Conservation (phyloP, 1,140 invertebrate genomes). For the Paraescarpia echinospica region DNA sequence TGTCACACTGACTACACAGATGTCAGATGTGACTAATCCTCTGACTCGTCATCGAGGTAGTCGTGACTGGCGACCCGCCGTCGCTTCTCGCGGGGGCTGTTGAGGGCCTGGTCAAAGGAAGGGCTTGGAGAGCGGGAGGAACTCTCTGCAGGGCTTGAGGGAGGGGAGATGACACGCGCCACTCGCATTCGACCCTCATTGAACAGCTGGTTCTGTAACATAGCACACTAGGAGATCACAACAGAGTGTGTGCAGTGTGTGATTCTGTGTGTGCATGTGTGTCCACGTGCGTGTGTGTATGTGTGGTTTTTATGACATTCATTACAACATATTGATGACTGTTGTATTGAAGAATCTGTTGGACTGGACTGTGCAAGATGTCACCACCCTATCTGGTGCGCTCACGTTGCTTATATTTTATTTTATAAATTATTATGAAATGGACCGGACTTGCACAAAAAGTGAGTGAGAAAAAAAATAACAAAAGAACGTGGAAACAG, state of each 20-base stretch:
- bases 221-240: not conserved
- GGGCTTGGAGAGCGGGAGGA: not conserved
- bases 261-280: not conserved
- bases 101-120: not conserved
- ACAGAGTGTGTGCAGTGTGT: not conserved
- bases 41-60: not conserved
- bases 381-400: too few species aligned
- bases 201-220: conserved; percentile 29
- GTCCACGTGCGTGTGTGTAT: not conserved
- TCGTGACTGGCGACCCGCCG: not conserved
- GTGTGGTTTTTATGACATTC: not conserved
- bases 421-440: too few species aligned
- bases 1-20: not conserved
- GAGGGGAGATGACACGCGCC: conserved; percentile 30
- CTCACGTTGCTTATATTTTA: too few species aligned
- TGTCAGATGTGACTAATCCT: not conserved
- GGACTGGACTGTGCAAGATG: too few species aligned
- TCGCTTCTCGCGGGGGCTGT: not conserved
- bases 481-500: too few species aligned
- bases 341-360: too few species aligned
- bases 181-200: conserved; percentile 27
- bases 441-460: too few species aligned
- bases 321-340: too few species aligned
- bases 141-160: not conserved
- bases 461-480: too few species aligned